A percentile compares a stretch with the other conserved stretches of the same genome.
Evolutionary conservation across 2,113 vertebrate species (phyloP).

Genomic region (Hippolais icterina): DNA sequence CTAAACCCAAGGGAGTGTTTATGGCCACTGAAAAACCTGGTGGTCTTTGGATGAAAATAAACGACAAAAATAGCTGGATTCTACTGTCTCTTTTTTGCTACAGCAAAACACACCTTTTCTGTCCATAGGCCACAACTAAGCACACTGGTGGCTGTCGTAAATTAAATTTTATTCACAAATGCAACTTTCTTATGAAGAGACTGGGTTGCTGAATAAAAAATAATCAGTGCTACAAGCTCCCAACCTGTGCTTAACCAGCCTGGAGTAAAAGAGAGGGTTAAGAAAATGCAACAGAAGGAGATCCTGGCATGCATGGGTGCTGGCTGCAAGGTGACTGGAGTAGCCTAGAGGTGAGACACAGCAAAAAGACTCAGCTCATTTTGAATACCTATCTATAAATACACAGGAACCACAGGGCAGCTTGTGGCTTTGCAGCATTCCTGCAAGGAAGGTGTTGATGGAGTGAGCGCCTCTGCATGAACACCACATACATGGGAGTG

Average conservation of each 20-base stretch:
- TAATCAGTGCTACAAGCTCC: not conserved
- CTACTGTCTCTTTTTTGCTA: not conserved
- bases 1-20: not conserved
- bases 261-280: not conserved
- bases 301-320: not conserved
- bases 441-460: not conserved
- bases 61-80: not conserved
- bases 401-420: conserved; percentile 22
- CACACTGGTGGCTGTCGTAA: not conserved
- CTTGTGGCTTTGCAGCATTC: not conserved
- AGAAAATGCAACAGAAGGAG: not conserved
- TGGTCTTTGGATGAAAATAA: not conserved
- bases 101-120: not conserved
- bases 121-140: not conserved
- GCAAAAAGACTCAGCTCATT: not conserved
- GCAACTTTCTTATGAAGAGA: not conserved
- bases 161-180: not conserved
- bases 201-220: not conserved
- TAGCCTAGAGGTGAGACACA: not conserved
- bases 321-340: not conserved
- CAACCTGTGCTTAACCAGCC: conserved; percentile 9
- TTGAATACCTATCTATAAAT: not conserved
- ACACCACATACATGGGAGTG: not conserved
- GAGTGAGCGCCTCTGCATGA: not conserved
- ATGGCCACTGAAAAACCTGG: not conserved